These are phyloP conservation scores for Synanthedon formicaeformis DNA, from an alignment of 2,888 invertebrate species.

Conservation along the genomic window DNA sequence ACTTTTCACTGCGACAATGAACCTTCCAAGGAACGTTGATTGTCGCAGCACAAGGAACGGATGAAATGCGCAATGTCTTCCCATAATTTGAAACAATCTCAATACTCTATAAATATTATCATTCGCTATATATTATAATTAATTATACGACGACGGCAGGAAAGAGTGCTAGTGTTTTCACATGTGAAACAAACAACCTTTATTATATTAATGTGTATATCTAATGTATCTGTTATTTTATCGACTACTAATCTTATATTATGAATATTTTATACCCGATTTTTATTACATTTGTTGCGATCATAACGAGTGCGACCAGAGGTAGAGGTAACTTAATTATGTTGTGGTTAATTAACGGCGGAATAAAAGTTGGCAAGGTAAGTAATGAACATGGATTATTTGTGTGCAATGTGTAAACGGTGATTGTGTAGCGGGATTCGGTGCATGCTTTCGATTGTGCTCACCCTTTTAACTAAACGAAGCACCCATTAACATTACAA, in stretches of 20 bases:
- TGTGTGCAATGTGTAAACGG: too few relatives aligned
- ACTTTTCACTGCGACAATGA: slow-evolving; percentile 49
- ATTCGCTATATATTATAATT: slow-evolving; percentile 57
- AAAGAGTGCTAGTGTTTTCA: slow-evolving; percentile 71
- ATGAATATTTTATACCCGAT: slow-evolving; percentile 47
- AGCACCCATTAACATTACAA: too few relatives aligned
- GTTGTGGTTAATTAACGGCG: too few relatives aligned
- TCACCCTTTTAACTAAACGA: background rate
- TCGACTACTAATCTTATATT: slow-evolving; percentile 55
- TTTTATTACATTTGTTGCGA: slow-evolving; percentile 43
- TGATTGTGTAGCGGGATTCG: too few relatives aligned
- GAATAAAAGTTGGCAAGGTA: too few relatives aligned
- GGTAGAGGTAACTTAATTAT: slow-evolving; percentile 41
- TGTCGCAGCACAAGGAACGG: slow-evolving; percentile 65
- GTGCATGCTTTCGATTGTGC: too few relatives aligned
- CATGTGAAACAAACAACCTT: slow-evolving; percentile 66
- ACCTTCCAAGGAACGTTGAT: slow-evolving; percentile 42
- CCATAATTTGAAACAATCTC: slow-evolving; percentile 64
- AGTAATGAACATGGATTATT: too few relatives aligned
- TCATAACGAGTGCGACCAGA: slow-evolving; percentile 32
- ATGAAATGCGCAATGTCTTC: slow-evolving; percentile 72
- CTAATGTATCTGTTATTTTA: slow-evolving; percentile 56
- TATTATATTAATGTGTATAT: slow-evolving; percentile 39
- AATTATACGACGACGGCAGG: slow-evolving; percentile 53
- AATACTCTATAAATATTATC: slow-evolving; percentile 50